A percentile compares a stretch with the other conserved stretches of the same genome.
Conservation (phyloP, 2,113 vertebrate species). For the Lampris megalopsis region DNA sequence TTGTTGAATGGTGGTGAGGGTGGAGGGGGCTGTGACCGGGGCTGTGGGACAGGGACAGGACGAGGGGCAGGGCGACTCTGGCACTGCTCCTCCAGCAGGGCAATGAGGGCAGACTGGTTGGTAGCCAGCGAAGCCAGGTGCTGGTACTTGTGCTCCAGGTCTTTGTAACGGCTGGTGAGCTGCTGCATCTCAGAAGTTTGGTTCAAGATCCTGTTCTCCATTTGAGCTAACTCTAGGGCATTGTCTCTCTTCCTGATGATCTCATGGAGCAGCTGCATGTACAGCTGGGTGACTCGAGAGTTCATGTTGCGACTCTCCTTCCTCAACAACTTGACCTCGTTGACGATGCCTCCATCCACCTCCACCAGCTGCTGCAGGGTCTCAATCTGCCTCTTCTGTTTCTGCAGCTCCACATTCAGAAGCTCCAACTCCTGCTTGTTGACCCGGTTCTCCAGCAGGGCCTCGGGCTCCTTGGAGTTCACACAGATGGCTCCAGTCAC, state of each 20-base stretch:
- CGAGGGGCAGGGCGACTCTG: constrained; percentile 79
- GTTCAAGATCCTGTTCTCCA: constrained; percentile 96
- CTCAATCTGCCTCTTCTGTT: constrained; percentile 98
- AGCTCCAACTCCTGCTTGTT: constrained; percentile 96
- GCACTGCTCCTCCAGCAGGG: constrained; percentile 93
- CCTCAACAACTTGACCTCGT: constrained; percentile 95
- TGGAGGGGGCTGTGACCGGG: constrained; percentile 71
- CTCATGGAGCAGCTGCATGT: constrained; percentile 98
- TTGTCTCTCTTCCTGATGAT: constrained; percentile 98
- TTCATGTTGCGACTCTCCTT: constrained; percentile 99
- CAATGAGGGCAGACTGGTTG: constrained; percentile 93
- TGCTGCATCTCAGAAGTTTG: constrained; percentile 96
- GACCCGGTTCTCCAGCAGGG: constrained; percentile 90
- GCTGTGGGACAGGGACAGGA: constrained; percentile 81
- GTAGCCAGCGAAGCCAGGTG: constrained; percentile 92
- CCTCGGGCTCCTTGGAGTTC: constrained; percentile 94
- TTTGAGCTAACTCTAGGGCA: constrained; percentile 93
- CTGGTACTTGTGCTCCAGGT: constrained; percentile 97
- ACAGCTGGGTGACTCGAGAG: constrained; percentile 96
- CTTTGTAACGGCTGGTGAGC: constrained; percentile 94
- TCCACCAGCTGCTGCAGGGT: constrained; percentile 96
- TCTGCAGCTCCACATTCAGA: constrained; percentile 94
- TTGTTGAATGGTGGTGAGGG: constrained; percentile 80
- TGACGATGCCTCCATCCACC: constrained; percentile 97
- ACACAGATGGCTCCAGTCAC: constrained; percentile 98